Evolutionary conservation across 2,888 invertebrate genomes (phyloP).

Genomic region (Oscheius sp.): DNA sequence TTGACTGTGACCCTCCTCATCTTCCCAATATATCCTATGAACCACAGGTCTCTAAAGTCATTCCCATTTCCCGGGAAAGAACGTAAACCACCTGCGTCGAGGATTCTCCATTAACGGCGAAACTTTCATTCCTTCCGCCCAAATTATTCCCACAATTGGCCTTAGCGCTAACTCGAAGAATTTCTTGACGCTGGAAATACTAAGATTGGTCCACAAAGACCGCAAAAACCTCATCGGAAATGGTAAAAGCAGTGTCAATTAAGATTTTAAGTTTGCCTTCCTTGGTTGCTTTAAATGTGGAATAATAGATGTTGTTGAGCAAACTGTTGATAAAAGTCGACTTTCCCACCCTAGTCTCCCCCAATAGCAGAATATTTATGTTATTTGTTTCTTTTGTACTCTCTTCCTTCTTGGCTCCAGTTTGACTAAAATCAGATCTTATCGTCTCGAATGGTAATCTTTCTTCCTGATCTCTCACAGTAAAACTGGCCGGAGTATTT

Average conservation of each 20-base stretch:
- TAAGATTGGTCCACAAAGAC: too few species aligned
- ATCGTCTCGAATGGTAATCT: too few species aligned
- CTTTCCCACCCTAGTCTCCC: constrained; percentile 8
- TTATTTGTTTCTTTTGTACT: not conserved
- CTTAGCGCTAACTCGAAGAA: not conserved
- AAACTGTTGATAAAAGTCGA: not conserved
- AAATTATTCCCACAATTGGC: not conserved
- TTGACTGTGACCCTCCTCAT: not conserved
- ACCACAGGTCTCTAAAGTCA: not conserved
- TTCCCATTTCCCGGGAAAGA: not conserved
- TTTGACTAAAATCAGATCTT: too few species aligned
- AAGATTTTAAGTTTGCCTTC: not conserved
- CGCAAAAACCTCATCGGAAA: not conserved
- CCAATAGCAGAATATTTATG: not conserved
- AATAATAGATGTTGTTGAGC: not conserved
- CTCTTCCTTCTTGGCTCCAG: too few species aligned
- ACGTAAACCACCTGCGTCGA: not conserved
- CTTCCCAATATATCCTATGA: not conserved
- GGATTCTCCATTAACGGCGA: not conserved
- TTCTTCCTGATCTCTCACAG: too few species aligned
- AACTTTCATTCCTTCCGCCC: not conserved
- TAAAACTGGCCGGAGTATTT: too few species aligned
- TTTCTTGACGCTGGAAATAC: not conserved
- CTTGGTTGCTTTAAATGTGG: not conserved
- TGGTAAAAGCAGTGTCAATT: not conserved